Evolutionary conservation across 2,797 vertebrate species (phyloP).

Genomic region (Botia almorhae): DNA sequence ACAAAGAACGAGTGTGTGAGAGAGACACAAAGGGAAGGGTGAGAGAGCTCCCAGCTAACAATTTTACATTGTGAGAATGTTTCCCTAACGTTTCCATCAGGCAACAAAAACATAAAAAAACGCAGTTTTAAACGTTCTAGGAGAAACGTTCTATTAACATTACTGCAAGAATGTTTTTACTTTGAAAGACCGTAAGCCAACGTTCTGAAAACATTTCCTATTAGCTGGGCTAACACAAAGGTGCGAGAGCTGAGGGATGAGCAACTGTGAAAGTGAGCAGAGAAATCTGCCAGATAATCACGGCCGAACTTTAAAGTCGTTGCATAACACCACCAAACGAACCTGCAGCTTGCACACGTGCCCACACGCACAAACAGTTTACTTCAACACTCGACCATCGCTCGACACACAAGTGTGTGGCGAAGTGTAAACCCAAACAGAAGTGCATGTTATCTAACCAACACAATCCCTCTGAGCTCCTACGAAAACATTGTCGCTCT

Average conservation of each 20-base stretch:
- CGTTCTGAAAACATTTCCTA: too few relatives aligned
- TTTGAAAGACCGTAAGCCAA: too few relatives aligned
- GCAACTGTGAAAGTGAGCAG: neutral
- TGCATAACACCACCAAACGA: slow-evolving; percentile 13
- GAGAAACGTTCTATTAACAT: too few relatives aligned
- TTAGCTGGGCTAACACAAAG: too few relatives aligned
- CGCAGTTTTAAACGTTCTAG: too few relatives aligned
- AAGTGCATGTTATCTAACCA: slow-evolving; percentile 44
- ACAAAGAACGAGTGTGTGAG: slow-evolving; percentile 19
- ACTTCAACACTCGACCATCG: slow-evolving; percentile 36
- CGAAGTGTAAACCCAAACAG: neutral
- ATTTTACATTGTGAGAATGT: too few relatives aligned
- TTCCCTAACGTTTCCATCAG: too few relatives aligned
- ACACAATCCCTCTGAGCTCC: slow-evolving; percentile 21
- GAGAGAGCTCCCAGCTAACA: neutral
- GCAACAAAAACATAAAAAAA: too few relatives aligned
- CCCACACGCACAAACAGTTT: slow-evolving; percentile 18
- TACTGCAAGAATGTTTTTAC: too few relatives aligned
- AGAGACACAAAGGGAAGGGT: slow-evolving; percentile 19
- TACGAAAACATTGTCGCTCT: slow-evolving; percentile 49
- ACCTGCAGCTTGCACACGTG: neutral
- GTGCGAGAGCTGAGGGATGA: neutral
- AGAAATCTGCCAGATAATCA: neutral
- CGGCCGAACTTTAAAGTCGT: neutral
- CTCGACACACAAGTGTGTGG: neutral